Base-by-base conservation (phyloP, 23 tunicate genomes). In the Botrylloides violaceus region DNA sequence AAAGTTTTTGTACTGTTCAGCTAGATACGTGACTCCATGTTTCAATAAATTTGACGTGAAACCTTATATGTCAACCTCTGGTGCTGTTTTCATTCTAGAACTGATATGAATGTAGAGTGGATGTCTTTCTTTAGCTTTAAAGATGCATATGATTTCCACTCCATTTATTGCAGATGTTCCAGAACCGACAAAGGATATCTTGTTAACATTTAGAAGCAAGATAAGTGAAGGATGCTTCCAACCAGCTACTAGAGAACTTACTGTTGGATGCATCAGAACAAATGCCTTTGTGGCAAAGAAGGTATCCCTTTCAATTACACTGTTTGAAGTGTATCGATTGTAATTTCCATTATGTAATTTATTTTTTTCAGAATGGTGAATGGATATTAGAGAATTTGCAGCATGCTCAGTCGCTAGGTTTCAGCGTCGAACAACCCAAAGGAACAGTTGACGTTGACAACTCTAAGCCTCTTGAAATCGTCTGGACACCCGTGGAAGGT, bases 401-500 rank as follows among this genome's bases (percentile, higher is more conserved):
- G 32, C 32, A 74, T 7, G 82, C 83, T 1, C 79, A 80, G 26
- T 31, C 64, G 25, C 60, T 71, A 2, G 97, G 97, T 21, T 90
- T 90, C 64, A 29, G n/a, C 25, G 53, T 83, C 39, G 97, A 90
- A 24, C 78, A 66, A 2, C 79, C 79, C 27, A 90, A 90, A 65
- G 68, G 73, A n/a, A 66, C 78, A 21, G 90, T 90, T 7, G 97
- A 90, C 28, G 81, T 76, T 7, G 97, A 72, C 21, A 2, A 55
- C 1, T 28, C 83, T 18, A 90, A 90, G 56, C 76, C 66, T 6
- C 26, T 83, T 12, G 76, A 75, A 2, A 70, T 90, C 37, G 77
- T 80, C 7, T 90, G 97, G 97, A 83, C 80, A 3, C 97, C 97
- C 33, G 79, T 82, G 4, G 80, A 73, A 77, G 73, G 84, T 33